These are phyloP conservation scores for Epinephelus fuscoguttatus DNA, from an alignment of 2,113 vertebrate species.

Conservation along the genomic window DNA sequence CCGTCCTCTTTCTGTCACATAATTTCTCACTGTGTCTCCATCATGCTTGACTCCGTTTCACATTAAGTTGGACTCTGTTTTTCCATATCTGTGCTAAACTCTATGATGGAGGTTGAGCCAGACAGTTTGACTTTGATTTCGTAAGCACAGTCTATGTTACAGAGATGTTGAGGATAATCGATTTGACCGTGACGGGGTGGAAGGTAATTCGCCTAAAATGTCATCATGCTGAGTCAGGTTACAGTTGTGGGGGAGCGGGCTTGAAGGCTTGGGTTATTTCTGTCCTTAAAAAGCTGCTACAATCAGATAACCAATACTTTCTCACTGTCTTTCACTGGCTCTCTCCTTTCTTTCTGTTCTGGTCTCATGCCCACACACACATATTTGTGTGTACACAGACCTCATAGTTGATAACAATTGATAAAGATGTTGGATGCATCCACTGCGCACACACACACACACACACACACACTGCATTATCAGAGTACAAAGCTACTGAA, in stretches of 20 bases:
- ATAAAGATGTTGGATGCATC: neutral
- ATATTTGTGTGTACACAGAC: neutral
- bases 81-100: neutral
- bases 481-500: too few species aligned
- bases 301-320: constrained; percentile 31
- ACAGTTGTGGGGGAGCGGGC: constrained; percentile 5
- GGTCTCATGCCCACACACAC: neutral
- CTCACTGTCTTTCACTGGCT: constrained; percentile 4
- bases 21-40: constrained; percentile 1
- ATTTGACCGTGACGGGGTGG: constrained; percentile 64
- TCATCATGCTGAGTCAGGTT: constrained; percentile 49
- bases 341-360: neutral
- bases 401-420: too few species aligned
- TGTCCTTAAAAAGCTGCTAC: constrained; percentile 10
- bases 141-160: constrained; percentile 56
- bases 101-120: constrained; percentile 34
- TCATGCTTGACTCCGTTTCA: neutral
- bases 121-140: constrained; percentile 63
- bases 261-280: constrained; percentile 34
- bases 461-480: too few species aligned
- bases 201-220: constrained; percentile 61
- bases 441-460: too few species aligned
- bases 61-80: neutral
- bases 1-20: constrained; percentile 2
- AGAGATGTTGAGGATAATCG: constrained; percentile 60